Evolutionary conservation across 2,113 vertebrate species (phyloP), one percentile per base, ranked within the genome.

Genomic region (Saguinus midas): DNA sequence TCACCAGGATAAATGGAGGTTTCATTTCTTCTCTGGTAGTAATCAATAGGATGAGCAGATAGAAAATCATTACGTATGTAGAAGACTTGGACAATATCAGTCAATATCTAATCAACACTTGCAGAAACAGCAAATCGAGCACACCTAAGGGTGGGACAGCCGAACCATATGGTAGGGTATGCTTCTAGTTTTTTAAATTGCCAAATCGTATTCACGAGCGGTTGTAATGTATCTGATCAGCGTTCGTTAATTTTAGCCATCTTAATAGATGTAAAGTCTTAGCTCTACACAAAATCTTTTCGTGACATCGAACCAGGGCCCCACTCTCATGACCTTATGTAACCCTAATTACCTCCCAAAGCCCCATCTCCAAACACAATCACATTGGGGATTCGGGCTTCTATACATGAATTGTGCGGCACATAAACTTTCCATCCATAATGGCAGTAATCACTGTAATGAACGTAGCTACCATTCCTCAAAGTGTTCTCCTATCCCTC

Each of bases 141-240:
- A 18, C 6, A 4, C 3, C 57, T 4, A 8, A 43, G 2, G 1
- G 20, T 6, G 32, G 23, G 8, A n/a, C 1, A 20, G 32, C 66
- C 0, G 17, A 48, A 6, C 8, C 16, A 0, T 1, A 0, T 0
- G 83, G 11, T 0, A 0, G 8, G n/a, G 55, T 6, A 0, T 7
- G 0, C 43, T 6, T 21, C 0, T 12, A 1, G 66, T 45, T 37
- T 61, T 55, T 45, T 2, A 82, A 40, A 8, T 8, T 13, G 18
- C 55, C 29, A 5, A 17, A 64, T 23, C 20, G 64, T 21, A 7
- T 48, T 70, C 50, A 18, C 4, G 29, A 23, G 20, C 8, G 45
- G 21, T 10, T 4, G 3, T 40, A 25, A 12, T 3, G 2, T 4
- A 1, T 84, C 68, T 40, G 29, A 50, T 4, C 32, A 3, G 50